Conservation (phyloP, 2,113 vertebrate species). For the Neodontobutis hainanensis region DNA sequence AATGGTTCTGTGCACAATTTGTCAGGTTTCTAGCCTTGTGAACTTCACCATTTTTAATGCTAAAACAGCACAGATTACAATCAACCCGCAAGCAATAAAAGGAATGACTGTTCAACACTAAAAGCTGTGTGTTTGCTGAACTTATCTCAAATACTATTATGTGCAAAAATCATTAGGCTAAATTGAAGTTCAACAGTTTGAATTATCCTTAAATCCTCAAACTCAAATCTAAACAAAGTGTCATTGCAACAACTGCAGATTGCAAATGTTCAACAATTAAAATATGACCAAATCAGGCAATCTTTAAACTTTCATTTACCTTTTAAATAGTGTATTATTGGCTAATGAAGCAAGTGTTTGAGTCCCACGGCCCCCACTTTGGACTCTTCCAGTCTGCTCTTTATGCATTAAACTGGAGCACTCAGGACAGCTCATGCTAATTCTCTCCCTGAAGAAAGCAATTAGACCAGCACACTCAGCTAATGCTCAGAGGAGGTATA, state of each 20-base stretch:
- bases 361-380: slow-evolving; percentile 45
- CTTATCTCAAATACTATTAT: no score
- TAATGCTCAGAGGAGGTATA: slow-evolving; percentile 59
- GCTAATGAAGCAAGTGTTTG: slow-evolving; percentile 50
- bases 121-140: no score
- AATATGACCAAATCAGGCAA: slow-evolving; percentile 26
- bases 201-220: no score
- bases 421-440: slow-evolving; percentile 75
- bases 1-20: no score
- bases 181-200: no score
- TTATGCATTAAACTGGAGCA: slow-evolving; percentile 71
- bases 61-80: no score
- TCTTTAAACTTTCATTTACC: not conserved
- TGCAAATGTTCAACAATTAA: not conserved
- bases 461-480: slow-evolving; percentile 73
- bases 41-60: no score
- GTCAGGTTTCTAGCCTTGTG: no score
- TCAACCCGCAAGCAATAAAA: no score
- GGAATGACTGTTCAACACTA: no score
- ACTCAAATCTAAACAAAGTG: no score
- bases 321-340: slow-evolving; percentile 44
- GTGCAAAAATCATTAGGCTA: no score
- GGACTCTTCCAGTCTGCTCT: slow-evolving; percentile 55
- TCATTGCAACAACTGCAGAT: slow-evolving; percentile 1
- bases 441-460: slow-evolving; percentile 78